A percentile compares a stretch with the other conserved stretches of the same genome.
Conservation (phyloP, 2,888 invertebrate species). For the Gonocerus acuteangulatus region DNA sequence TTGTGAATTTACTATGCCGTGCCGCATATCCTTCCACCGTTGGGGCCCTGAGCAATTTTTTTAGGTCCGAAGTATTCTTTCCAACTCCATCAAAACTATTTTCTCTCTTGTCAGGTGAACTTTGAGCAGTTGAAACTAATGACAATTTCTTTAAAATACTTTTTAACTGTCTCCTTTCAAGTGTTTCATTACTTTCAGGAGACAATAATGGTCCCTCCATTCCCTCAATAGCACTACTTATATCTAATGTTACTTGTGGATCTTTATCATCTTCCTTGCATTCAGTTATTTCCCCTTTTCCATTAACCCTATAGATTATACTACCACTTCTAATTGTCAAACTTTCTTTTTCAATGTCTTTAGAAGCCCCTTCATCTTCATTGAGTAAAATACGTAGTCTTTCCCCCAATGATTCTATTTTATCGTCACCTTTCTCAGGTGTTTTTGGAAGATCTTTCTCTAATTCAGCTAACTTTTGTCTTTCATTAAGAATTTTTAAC, state of each 20-base stretch:
- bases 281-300: neutral
- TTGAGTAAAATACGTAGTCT: no score
- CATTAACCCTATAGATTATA: neutral
- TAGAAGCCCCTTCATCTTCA: no score
- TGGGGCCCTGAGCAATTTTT: conserved; percentile 67
- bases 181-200: conserved; percentile 72
- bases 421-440: conserved; percentile 46
- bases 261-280: conserved; percentile 36
- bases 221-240: no score
- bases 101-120: conserved; percentile 14
- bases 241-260: no score
- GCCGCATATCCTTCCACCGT: conserved; percentile 84
- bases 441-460: conserved; percentile 58
- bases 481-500: conserved; percentile 77
- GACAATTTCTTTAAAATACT: conserved; percentile 78
- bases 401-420: neutral
- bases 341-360: no score
- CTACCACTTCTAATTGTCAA: no score
- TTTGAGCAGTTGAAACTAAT: conserved; percentile 47
- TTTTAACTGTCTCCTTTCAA: conserved; percentile 71
- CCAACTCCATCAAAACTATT: conserved; percentile 12
- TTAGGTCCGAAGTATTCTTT: conserved; percentile 48
- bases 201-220: conserved; percentile 24
- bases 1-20: conserved; percentile 76
- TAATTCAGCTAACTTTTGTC: conserved; percentile 75